Percentiles rank a stretch among this genome's conserved stretches.
These are phyloP conservation scores for Euwallacea fornicatus DNA, from an alignment of 1,140 invertebrate species.

Conservation along the genomic window DNA sequence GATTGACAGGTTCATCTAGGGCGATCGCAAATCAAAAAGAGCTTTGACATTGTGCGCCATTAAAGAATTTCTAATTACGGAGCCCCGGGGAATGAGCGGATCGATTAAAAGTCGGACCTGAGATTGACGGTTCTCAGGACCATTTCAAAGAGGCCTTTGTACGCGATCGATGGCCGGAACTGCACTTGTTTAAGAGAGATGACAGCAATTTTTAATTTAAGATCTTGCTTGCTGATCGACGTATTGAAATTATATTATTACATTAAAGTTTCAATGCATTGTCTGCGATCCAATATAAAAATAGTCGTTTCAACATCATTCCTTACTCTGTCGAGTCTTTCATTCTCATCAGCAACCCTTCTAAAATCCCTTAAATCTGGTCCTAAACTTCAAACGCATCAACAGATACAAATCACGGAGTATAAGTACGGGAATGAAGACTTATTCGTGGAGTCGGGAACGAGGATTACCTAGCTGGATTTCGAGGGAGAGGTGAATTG, in stretches of 20 bases:
- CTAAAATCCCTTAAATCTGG: constrained; percentile 44
- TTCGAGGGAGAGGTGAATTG: constrained; percentile 30
- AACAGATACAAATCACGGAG: constrained; percentile 50
- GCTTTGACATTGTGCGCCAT: constrained; percentile 34
- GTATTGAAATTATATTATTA: neutral
- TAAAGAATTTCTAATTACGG: constrained; percentile 36
- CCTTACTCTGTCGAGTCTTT: constrained; percentile 6
- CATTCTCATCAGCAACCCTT: constrained; percentile 47
- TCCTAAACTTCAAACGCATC: constrained; percentile 50
- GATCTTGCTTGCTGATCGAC: constrained; percentile 1
- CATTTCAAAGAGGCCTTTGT: constrained; percentile 31
- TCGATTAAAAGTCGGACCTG: constrained; percentile 35
- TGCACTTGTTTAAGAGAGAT: constrained; percentile 29
- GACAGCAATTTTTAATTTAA: constrained; percentile 15
- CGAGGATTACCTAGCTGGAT: constrained; percentile 28
- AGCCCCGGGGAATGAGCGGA: constrained; percentile 23
- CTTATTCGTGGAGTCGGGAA: constrained; percentile 43
- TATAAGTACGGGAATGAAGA: constrained; percentile 48
- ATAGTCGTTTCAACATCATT: too few relatives aligned
- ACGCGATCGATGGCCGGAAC: constrained; percentile 28
- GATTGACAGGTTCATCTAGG: constrained; percentile 36
- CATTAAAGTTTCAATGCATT: neutral
- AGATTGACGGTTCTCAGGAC: constrained; percentile 36
- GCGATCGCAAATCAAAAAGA: constrained; percentile 32
- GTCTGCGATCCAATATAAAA: too few relatives aligned